These are phyloP conservation scores for Gorsachius goisagi DNA, from an alignment of 2,113 vertebrate species.

Conservation along the genomic window DNA sequence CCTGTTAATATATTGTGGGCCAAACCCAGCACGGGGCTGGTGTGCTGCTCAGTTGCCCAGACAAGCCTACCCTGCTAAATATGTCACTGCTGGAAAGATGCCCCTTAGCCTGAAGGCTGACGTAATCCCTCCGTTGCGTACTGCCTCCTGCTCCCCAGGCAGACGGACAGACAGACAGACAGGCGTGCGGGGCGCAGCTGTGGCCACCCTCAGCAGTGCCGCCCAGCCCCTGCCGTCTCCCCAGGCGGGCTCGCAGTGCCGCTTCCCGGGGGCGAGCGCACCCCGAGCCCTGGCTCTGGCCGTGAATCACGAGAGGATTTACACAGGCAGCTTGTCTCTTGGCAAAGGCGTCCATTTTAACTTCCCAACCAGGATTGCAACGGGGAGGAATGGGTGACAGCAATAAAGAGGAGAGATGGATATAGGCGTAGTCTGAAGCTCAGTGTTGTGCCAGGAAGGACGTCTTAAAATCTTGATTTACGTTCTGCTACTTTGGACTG, in stretches of 20 bases:
- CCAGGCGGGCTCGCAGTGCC: background rate
- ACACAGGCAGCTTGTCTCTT: background rate
- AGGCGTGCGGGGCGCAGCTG: background rate
- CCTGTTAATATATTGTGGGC: constrained; percentile 2
- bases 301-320: background rate
- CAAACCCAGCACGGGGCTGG: constrained; percentile 2
- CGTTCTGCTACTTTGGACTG: background rate
- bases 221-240: background rate
- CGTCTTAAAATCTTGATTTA: background rate
- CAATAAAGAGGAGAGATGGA: background rate
- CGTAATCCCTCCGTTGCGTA: background rate
- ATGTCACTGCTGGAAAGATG: background rate
- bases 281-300: accelerated
- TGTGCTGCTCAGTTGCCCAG: background rate
- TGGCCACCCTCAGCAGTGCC: background rate
- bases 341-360: constrained; percentile 2
- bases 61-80: background rate
- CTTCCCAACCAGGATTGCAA: background rate
- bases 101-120: constrained; percentile 5
- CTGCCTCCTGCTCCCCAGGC: background rate
- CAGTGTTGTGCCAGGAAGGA: background rate
- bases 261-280: accelerated
- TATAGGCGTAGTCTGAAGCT: background rate
- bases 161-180: background rate
- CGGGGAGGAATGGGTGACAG: background rate